These are phyloP conservation scores for Elephantulus edwardii DNA, from an alignment of 2,113 vertebrate genomes.

Conservation along the genomic window DNA sequence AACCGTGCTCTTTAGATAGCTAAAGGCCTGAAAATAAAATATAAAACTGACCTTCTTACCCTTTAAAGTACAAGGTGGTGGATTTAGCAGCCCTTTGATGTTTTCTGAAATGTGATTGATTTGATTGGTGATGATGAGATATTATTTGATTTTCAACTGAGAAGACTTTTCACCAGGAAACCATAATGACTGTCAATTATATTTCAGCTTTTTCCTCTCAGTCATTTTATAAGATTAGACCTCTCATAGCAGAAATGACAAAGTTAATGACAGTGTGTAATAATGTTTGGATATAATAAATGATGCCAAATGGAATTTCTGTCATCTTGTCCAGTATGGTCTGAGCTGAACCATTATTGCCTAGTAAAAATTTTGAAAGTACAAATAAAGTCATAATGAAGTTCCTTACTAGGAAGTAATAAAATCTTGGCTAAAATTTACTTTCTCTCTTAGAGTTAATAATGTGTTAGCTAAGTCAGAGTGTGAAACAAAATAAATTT, in stretches of 20 bases:
- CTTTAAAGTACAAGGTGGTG: not conserved
- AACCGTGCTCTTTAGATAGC: too few species aligned
- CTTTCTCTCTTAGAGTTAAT: slow-evolving; percentile 26
- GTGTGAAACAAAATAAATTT: slow-evolving; percentile 1
- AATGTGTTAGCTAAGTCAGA: slow-evolving; percentile 4
- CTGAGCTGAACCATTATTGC: slow-evolving; percentile 59
- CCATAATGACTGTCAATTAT: slow-evolving; percentile 28
- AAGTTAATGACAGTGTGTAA: slow-evolving; percentile 56
- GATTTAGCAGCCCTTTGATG: slow-evolving; percentile 14
- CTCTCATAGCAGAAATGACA: slow-evolving; percentile 45
- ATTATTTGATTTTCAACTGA: slow-evolving; percentile 48
- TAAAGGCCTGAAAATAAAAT: not conserved
- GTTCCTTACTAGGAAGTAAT: slow-evolving; percentile 51
- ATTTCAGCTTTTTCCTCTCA: slow-evolving; percentile 64
- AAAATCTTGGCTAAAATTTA: slow-evolving; percentile 57
- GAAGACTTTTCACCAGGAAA: slow-evolving; percentile 10
- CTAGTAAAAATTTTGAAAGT: slow-evolving; percentile 54
- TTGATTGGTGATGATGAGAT: slow-evolving; percentile 31
- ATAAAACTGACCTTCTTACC: not conserved
- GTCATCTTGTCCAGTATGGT: slow-evolving; percentile 40
- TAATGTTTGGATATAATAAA: slow-evolving; percentile 72
- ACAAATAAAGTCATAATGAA: slow-evolving; percentile 71
- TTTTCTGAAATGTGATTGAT: slow-evolving; percentile 26
- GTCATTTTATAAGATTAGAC: slow-evolving; percentile 58
- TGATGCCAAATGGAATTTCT: slow-evolving; percentile 57